phyloP scores from a whole-genome alignment of 35 echinoderm and acorn worm species.

The Ophioderma brevispina region DNA sequence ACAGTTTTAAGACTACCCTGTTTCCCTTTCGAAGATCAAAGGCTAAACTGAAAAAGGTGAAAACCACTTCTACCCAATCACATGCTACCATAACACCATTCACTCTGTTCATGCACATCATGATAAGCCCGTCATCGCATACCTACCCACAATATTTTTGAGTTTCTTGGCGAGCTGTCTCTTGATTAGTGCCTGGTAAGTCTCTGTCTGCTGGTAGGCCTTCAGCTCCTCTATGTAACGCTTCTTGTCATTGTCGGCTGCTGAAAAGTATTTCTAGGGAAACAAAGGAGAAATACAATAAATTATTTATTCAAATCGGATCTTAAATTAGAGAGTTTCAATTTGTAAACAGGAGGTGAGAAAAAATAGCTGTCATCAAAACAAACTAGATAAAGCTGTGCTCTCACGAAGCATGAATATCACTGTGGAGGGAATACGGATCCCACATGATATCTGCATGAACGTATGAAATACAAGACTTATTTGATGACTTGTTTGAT shows the following conservation, averaged over 20 bases:
- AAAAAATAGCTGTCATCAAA: too few relatives aligned
- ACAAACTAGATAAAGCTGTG: too few relatives aligned
- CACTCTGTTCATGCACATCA: not conserved
- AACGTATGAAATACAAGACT: too few relatives aligned
- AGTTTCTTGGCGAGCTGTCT: slow-evolving; percentile 74
- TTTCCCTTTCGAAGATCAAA: not conserved
- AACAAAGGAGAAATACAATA: too few relatives aligned
- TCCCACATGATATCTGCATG: too few relatives aligned
- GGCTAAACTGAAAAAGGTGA: not conserved
- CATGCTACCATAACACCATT: not conserved
- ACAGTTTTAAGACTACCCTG: too few relatives aligned
- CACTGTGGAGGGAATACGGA: too few relatives aligned
- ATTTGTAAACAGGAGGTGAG: too few relatives aligned
- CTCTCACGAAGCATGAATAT: too few relatives aligned
- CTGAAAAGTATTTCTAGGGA: slow-evolving; percentile 62
- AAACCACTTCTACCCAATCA: not conserved
- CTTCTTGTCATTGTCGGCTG: slow-evolving; percentile 66
- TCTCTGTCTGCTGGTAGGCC: slow-evolving; percentile 67
- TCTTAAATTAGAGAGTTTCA: too few relatives aligned
- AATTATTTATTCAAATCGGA: too few relatives aligned
- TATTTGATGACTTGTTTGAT: too few relatives aligned
- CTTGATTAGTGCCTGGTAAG: slow-evolving; percentile 71
- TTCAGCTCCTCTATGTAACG: slow-evolving; percentile 75
- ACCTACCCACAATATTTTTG: slow-evolving; percentile 54
- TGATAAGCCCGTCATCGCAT: not conserved